Evolutionary conservation across 2,888 invertebrate species (phyloP), one percentile per base, ranked within the genome.

Genomic region (Lasioglossum malachurum): DNA sequence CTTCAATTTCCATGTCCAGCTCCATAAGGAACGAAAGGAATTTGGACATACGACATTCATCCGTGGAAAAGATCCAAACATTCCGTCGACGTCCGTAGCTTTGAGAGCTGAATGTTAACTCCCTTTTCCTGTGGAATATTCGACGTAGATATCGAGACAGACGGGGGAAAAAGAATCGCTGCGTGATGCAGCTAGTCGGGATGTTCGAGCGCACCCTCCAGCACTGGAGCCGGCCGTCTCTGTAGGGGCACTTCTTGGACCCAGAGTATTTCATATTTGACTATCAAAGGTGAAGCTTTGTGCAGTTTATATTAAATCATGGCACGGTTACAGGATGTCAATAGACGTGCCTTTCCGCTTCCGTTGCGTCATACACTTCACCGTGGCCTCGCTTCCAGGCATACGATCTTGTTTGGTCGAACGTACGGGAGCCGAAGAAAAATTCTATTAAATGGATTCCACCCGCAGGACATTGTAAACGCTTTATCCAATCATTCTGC

Each of bases 241-340:
- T 85, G 88, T 88, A 88, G 89, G 92, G 88, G 83, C 84, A 86
- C 90, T 91, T 89, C 87, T 91, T 91, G 85, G 89, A 83, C 90
- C 69, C 89, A 87, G 92, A 92, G 92, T 94, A 92, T 94, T 93
- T 94, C 91, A 91, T 93, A 93, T 93, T 92, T 93, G 91, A 88
- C 87, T 93, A 92, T 94, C 93, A 94, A 94, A 94, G 92, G 91
- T 93, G 90, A 86, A 89, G 91, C 93, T 93, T 94, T 93, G 92
- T 93, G 90, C 88, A 91, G 91, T 92, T 93, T 93, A 94, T 94
- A 94, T 94, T 92, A 92, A 94, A 94, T 94, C 92, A 92, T 85
- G 87, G 84, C 86, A 92, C 86, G 92, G 84, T 88, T 87, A 92
- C 91, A 88, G 91, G 90, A 93, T 91, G 92, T 93, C 93, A 86